A percentile compares a stretch with the other conserved stretches of the same genome.
Conservation (phyloP, 1,140 invertebrate genomes). For the Neuroterus valhalla region DNA sequence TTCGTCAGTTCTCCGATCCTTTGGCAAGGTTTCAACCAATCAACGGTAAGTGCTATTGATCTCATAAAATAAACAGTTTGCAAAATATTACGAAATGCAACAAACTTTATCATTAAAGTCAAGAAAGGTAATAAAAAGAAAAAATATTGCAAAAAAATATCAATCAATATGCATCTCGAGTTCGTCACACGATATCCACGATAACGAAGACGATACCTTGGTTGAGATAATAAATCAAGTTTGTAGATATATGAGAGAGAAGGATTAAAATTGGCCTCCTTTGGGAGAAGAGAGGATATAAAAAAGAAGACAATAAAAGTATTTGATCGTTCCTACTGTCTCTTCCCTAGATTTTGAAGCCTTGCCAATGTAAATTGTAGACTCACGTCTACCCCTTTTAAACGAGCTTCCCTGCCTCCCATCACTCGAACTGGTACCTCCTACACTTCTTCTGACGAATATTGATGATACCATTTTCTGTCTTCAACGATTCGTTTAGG, state of each 20-base stretch:
- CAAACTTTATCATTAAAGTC: too few species aligned
- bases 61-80: not conserved
- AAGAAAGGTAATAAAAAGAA: too few species aligned
- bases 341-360: not conserved
- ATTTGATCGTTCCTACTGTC: not conserved
- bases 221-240: not conserved
- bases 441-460: conserved; percentile 1
- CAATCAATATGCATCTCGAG: conserved; percentile 4
- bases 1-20: conserved; percentile 76
- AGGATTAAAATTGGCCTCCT: not conserved
- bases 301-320: not conserved
- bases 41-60: conserved; percentile 71
- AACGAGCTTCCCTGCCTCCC: not conserved
- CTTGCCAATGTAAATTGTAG: not conserved
- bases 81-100: not conserved
- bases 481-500: not conserved
- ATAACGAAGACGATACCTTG: not conserved
- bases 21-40: conserved; percentile 76
- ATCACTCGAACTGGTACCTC: too few species aligned
- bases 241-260: conserved; percentile 1
- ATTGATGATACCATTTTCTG: conserved; percentile 14
- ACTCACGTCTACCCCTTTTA: conserved; percentile 17
- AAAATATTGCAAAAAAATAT: not conserved
- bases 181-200: not conserved
- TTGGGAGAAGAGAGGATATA: not conserved